Base-by-base conservation (phyloP, 1,140 invertebrate genomes). In the Dinoponera quadriceps region DNA sequence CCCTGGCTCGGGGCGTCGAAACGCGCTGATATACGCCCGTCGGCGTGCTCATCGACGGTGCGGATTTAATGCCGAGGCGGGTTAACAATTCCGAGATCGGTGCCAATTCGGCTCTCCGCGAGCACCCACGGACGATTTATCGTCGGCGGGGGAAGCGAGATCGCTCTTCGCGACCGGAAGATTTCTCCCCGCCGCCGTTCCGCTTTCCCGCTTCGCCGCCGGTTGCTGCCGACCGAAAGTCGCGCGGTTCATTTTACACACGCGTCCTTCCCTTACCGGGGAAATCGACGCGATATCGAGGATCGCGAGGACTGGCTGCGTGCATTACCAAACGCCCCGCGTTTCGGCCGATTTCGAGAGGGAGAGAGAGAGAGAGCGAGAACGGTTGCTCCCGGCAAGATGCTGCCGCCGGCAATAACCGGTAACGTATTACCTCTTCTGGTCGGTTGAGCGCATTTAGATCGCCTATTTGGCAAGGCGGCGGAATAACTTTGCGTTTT, bases 361-460 rank as follows among this genome's bases (percentile, higher is more conserved):
- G n/a, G n/a, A n/a, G n/a, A n/a, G n/a, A n/a, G n/a, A n/a, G n/a
- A n/a, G n/a, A n/a, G n/a, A n/a, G n/a, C n/a, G n/a, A n/a, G 86
- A 83, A 59, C 38, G 29, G 71, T 75, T 69, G 48, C 80, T 59
- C 87, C 75, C 84, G 86, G 87, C 90, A 91, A 91, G 90, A 91
- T 90, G 90, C 90, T 90, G 90, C 90, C 87, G 88, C 84, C 75
- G 89, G 90, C 89, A 91, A 91, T 91, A 91, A 91, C 91, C 82
- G 89, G 88, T 91, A 91, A 91, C 90, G 89, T 91, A 91, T 91
- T 90, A 90, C 91, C 90, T 90, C 91, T 91, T 91, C 89, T 91
- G 88, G 88, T 90, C 89, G 89, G 89, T 90, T 90, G 90, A 91
- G 85, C 90, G 89, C 91, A 91, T 91, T 91, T 91, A 91, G 90